These are phyloP conservation scores for Callyntrura guangdongensis DNA, from an alignment of 2,888 invertebrate genomes.

Conservation along the genomic window DNA sequence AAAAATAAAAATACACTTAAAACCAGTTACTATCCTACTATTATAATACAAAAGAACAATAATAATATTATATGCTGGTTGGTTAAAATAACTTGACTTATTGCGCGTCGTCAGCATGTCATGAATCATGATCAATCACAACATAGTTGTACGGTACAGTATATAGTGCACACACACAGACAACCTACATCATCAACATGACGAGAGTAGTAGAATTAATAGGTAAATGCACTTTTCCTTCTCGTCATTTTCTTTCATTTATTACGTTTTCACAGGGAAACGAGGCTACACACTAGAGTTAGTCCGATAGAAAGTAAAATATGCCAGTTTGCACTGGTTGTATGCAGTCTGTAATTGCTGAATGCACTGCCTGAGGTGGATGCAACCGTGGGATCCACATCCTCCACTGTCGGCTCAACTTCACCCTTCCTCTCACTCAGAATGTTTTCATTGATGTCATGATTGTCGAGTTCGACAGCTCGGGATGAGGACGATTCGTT, in stretches of 20 bases:
- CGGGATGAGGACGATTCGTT: slow-evolving; percentile 64
- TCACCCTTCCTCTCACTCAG: slow-evolving; percentile 77
- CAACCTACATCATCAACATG: no score
- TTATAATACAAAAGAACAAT: slow-evolving; percentile 1
- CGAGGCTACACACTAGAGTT: slow-evolving; percentile 74
- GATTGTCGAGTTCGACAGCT: slow-evolving; percentile 74
- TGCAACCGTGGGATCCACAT: slow-evolving; percentile 68
- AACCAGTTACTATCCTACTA: slow-evolving; percentile 40
- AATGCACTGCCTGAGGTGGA: slow-evolving; percentile 62
- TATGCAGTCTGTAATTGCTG: slow-evolving; percentile 68
- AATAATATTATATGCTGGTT: slow-evolving; percentile 25
- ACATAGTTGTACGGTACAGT: not conserved
- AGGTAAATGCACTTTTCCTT: slow-evolving; percentile 45
- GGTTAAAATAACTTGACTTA: slow-evolving; percentile 37
- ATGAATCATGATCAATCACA: slow-evolving; percentile 16
- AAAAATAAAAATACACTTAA: slow-evolving; percentile 59
- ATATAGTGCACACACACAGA: slow-evolving; percentile 4
- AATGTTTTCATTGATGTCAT: slow-evolving; percentile 74
- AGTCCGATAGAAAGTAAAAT: slow-evolving; percentile 78
- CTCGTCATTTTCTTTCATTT: not conserved
- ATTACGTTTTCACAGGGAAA: slow-evolving; percentile 71
- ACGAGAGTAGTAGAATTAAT: not conserved
- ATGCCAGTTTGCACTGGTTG: slow-evolving; percentile 74
- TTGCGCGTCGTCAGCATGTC: slow-evolving; percentile 22
- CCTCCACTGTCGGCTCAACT: slow-evolving; percentile 71